A percentile compares a stretch with the other conserved stretches of the same genome.
Conservation (phyloP, 2,888 invertebrate species). For the Holacanthella duospinosa region DNA sequence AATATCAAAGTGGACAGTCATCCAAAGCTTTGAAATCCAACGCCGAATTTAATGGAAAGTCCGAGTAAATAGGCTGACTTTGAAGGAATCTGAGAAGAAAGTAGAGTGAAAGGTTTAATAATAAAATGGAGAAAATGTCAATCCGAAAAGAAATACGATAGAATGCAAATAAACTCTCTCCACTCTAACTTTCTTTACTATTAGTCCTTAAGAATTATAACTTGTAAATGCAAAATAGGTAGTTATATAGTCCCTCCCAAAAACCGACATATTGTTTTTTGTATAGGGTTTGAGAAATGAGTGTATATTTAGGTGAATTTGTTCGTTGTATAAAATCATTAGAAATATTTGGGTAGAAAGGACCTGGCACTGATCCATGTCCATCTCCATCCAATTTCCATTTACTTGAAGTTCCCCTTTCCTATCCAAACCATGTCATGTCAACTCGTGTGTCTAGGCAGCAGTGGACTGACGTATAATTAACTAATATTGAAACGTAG, state of each 20-base stretch:
- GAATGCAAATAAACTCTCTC: neutral
- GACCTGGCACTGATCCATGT: neutral
- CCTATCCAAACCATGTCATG: neutral
- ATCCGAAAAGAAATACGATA: neutral
- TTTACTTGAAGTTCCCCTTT: neutral
- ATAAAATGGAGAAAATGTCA: neutral
- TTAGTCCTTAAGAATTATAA: too few species aligned
- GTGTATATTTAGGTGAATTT: too few species aligned
- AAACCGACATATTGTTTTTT: too few species aligned
- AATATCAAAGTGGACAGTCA: neutral
- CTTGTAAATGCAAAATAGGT: too few species aligned
- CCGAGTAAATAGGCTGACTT: too few species aligned
- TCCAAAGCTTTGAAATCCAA: neutral
- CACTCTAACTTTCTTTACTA: neutral
- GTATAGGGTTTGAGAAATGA: too few species aligned
- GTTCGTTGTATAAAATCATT: too few species aligned
- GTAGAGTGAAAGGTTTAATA: too few species aligned
- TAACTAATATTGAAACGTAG: neutral
- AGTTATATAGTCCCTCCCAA: too few species aligned
- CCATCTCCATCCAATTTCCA: neutral
- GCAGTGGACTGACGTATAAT: slow-evolving; percentile 2
- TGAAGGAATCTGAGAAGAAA: neutral
- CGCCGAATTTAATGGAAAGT: neutral
- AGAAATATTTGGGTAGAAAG: neutral
- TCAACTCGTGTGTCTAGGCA: too few species aligned